Percentiles rank a stretch among this genome's conserved stretches.
These are phyloP conservation scores for Melanargia galathea DNA, from an alignment of 2,888 invertebrate genomes.

Conservation along the genomic window DNA sequence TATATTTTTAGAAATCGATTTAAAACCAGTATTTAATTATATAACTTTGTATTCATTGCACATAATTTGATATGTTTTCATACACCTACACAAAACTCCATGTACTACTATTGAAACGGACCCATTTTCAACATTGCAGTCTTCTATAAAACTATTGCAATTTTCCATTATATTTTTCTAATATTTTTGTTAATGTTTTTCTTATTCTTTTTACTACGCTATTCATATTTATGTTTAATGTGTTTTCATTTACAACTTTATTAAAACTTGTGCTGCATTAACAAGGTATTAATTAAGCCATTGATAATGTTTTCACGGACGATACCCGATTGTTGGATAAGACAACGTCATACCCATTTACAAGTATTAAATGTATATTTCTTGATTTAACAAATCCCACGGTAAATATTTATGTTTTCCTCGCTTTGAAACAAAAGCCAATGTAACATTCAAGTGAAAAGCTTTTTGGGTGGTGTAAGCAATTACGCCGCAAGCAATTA, in stretches of 20 bases:
- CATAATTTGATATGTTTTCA: background rate
- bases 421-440: too few species aligned
- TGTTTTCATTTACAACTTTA: background rate
- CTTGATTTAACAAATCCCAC: too few species aligned
- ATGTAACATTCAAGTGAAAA: too few species aligned
- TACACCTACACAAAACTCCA: background rate
- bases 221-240: conserved; percentile 4
- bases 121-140: conserved; percentile 14
- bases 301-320: background rate
- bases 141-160: background rate
- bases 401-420: too few species aligned
- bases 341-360: background rate
- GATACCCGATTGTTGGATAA: background rate
- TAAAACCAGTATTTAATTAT: too few species aligned
- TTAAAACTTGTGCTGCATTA: background rate
- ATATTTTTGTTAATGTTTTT: background rate
- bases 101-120: background rate
- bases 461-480: too few species aligned
- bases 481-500: too few species aligned
- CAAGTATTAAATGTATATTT: too few species aligned
- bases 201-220: background rate
- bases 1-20: too few species aligned
- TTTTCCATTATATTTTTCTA: background rate
- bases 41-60: background rate
- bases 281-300: background rate